These are phyloP conservation scores for Microcebus murinus DNA, from an alignment of 2,113 vertebrate species.

Conservation along the genomic window DNA sequence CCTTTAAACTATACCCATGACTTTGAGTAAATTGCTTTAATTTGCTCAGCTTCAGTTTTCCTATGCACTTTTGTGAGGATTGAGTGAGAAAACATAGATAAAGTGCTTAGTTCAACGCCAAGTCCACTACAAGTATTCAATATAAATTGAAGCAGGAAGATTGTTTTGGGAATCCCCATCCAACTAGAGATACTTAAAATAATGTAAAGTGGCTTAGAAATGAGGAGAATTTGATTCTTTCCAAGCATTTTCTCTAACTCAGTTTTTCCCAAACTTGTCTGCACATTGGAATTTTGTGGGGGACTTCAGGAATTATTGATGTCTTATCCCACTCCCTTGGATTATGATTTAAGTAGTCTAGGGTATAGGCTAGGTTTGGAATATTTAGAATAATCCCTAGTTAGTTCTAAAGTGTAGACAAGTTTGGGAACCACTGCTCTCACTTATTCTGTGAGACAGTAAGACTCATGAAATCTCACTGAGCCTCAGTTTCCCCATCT, in stretches of 20 bases:
- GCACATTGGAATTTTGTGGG: background rate
- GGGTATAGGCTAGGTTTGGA: background rate
- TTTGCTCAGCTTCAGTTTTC: background rate
- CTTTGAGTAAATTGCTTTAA: background rate
- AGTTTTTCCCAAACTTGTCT: background rate
- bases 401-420: background rate
- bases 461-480: background rate
- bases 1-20: background rate
- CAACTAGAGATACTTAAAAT: background rate
- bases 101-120: background rate
- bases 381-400: background rate
- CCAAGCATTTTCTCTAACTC: background rate
- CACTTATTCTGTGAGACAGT: background rate
- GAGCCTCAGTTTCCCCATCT: background rate
- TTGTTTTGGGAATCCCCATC: background rate
- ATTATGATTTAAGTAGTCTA: background rate
- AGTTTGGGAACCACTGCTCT: background rate
- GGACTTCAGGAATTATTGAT: background rate
- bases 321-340: background rate
- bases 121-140: background rate
- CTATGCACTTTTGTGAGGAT: background rate
- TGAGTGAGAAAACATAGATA: background rate
- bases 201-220: background rate
- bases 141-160: background rate
- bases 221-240: fast-evolving